A percentile compares a stretch with the other conserved stretches of the same genome.
Conservation (phyloP, 1,140 invertebrate genomes). For the Bombus sibiricus region DNA sequence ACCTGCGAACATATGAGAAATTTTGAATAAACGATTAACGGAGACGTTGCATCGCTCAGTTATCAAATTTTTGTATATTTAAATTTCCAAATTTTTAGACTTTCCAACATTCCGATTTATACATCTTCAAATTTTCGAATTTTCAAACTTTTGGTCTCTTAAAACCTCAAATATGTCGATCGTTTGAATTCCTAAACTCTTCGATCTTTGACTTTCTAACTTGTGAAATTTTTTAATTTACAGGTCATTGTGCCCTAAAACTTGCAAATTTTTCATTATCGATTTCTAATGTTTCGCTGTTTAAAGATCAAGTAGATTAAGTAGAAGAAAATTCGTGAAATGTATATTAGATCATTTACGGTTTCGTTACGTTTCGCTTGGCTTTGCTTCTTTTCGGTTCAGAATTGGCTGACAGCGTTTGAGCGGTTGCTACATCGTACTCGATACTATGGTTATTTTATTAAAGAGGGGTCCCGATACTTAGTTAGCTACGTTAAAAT, state of each 20-base stretch:
- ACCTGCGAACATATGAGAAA: conserved; percentile 77
- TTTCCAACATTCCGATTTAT: background rate
- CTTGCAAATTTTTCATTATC: background rate
- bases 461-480: background rate
- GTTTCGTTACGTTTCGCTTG: background rate
- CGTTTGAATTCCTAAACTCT: background rate
- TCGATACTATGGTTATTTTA: background rate
- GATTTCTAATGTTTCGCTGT: background rate
- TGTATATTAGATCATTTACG: too few relatives aligned
- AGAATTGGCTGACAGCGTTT: background rate
- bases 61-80: too few relatives aligned
- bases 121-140: background rate
- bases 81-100: too few relatives aligned
- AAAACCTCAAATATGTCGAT: background rate
- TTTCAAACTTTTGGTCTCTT: background rate
- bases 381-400: background rate
- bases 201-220: background rate
- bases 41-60: background rate
- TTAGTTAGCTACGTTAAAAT: background rate
- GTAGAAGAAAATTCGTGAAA: background rate
- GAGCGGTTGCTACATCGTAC: background rate
- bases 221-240: background rate
- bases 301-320: too few relatives aligned
- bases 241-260: too few relatives aligned
- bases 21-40: background rate